These are phyloP conservation scores for Mus spretus DNA, from an alignment of 2,797 vertebrate genomes.

Conservation along the genomic window DNA sequence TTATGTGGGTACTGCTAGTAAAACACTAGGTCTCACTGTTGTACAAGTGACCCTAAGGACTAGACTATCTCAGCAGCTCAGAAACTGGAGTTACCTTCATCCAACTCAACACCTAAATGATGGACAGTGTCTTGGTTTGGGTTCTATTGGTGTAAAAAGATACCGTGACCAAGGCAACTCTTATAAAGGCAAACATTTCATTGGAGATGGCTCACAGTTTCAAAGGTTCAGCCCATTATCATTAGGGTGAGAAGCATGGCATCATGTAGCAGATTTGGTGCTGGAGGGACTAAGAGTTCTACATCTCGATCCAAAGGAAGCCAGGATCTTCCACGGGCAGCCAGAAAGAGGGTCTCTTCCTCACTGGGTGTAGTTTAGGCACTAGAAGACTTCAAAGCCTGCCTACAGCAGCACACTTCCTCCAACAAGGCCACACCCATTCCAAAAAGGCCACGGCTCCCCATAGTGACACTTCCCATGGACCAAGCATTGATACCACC, in stretches of 20 bases:
- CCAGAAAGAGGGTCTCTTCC: no score
- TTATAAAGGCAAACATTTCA: background rate
- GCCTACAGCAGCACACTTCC: no score
- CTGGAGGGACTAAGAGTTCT: background rate
- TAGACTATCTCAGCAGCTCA: background rate
- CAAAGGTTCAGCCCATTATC: background rate
- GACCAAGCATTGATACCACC: background rate
- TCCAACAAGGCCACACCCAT: no score
- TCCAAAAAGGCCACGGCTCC: no score
- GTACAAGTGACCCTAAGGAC: no score
- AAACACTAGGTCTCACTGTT: background rate
- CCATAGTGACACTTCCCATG: no score
- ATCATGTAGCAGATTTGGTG: background rate
- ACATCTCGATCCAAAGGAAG: background rate
- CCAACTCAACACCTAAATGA: background rate
- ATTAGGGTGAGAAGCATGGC: background rate
- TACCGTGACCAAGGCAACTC: background rate
- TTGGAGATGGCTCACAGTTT: background rate
- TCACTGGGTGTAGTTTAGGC: no score
- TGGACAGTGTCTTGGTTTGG: background rate
- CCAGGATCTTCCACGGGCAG: background rate
- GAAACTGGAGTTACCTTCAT: conserved; percentile 27
- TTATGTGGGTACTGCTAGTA: no score
- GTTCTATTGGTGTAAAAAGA: background rate
- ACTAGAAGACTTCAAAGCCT: no score